A percentile compares a stretch with the other conserved stretches of the same genome.
Evolutionary conservation across 2,797 vertebrate species (phyloP).

Genomic region (Columba guinea): DNA sequence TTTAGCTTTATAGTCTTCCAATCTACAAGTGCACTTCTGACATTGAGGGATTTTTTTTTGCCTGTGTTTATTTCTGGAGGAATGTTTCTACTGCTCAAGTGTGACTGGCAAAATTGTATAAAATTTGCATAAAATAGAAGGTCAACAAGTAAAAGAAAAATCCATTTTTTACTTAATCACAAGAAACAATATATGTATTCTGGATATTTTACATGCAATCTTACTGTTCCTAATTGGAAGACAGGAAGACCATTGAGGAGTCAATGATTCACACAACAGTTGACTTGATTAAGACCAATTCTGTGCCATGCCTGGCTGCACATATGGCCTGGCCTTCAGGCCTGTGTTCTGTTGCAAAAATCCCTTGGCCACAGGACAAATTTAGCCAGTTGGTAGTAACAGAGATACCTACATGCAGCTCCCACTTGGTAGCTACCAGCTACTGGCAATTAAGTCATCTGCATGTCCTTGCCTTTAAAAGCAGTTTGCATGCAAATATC

Average conservation of each 20-base stretch:
- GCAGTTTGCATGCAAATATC: neutral
- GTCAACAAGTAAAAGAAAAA: neutral
- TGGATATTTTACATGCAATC: neutral
- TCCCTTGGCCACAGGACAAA: neutral
- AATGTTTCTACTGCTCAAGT: neutral
- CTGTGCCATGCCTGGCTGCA: neutral
- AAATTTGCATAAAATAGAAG: neutral
- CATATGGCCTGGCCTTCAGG: neutral
- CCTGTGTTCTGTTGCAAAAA: neutral
- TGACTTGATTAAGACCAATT: neutral
- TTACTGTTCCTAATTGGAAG: neutral
- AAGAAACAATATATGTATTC: neutral
- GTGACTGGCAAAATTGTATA: neutral
- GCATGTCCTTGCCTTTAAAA: neutral
- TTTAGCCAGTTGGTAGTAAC: neutral
- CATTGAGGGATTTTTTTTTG: neutral
- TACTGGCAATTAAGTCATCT: fast-evolving
- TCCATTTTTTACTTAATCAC: neutral
- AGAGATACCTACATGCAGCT: neutral
- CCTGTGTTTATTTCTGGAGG: neutral
- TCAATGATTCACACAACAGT: neutral
- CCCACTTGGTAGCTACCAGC: neutral
- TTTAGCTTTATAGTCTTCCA: neutral
- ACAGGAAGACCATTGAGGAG: neutral
- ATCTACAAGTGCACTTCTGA: neutral